Base-by-base conservation (phyloP, 2,113 vertebrate species). In the Etheostoma spectabile region DNA sequence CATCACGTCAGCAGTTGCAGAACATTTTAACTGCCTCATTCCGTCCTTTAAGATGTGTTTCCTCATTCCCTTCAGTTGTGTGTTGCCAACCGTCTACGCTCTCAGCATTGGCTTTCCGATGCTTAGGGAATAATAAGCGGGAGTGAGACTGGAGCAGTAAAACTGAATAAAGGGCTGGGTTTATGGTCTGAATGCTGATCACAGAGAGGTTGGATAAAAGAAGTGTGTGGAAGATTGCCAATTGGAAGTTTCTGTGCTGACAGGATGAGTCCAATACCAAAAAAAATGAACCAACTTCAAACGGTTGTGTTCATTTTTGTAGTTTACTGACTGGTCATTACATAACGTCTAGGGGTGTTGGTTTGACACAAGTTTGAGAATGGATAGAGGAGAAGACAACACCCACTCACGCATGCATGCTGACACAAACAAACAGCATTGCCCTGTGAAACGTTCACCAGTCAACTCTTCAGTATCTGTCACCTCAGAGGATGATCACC, bases 381-480 rank as follows among this genome's bases (percentile, higher is more conserved):
- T n/a, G 38, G 51, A 80, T 21, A 57, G 24, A 66, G 51, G 62
- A 46, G 22, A n/a, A n/a, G 48, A 48, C 76, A 27, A 70, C 59
- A 72, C 46, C 38, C 27, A 59, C 51, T 13, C 51, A 55, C 48
- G 42, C 68, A 74, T 6, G n/a, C 51, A 30, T 38, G 66, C 56
- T 69, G 38, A 70, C 64, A 79, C 53, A 85, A 49, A 71, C 67
- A 80, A 72, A 77, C 73, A 80, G 24, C 67, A 57, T 63, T 19
- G n/a, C 33, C 57, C 70, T 30, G 68, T 38, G 67, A 80, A 48
- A 48, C 18, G 24, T 73, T 60, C 65, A 71, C 33, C 61, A 78
- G 76, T 85, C 77, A 65, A 66, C 82, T 92, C 86, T 77, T 88
- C 89, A 86, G 84, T 64, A 72, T 92, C 85, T 93, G 89, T 90